These are phyloP conservation scores for Troides helena DNA, from an alignment of 2,888 invertebrate species.

Conservation along the genomic window DNA sequence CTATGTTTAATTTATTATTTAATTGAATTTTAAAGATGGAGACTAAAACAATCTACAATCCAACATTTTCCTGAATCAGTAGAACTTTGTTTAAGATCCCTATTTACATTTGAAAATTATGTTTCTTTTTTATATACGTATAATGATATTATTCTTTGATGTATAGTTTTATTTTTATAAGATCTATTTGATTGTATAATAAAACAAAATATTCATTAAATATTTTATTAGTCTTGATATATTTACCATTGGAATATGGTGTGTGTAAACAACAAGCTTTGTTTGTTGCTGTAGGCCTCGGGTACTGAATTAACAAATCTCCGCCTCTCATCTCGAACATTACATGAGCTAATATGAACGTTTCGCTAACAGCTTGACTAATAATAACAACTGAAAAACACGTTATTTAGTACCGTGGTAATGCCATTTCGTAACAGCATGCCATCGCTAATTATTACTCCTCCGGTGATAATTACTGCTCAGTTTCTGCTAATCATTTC, in stretches of 20 bases:
- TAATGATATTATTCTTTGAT: no score
- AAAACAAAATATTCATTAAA: no score
- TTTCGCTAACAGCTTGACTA: constrained; percentile 15
- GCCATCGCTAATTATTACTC: constrained; percentile 21
- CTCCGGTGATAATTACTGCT: constrained; percentile 23
- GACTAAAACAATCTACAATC: no score
- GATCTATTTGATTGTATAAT: no score
- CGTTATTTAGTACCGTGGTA: constrained; percentile 6
- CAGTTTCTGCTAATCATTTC: constrained; percentile 21
- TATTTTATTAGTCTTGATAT: no score
- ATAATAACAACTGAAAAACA: constrained; percentile 5
- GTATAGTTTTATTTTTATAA: no score
- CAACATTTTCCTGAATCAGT: neutral
- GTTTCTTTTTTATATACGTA: no score
- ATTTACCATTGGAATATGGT: no score
- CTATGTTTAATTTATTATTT: neutral
- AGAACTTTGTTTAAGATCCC: no score
- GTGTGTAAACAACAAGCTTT: no score
- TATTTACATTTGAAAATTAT: no score
- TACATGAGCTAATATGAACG: neutral
- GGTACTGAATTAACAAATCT: neutral
- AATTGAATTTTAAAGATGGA: neutral
- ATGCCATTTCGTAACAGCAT: constrained; percentile 8
- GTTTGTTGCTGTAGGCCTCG: neutral
- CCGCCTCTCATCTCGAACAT: constrained; percentile 2